Conservation (phyloP, 2,888 invertebrate genomes). For the Chrysotoxum bicinctum region DNA sequence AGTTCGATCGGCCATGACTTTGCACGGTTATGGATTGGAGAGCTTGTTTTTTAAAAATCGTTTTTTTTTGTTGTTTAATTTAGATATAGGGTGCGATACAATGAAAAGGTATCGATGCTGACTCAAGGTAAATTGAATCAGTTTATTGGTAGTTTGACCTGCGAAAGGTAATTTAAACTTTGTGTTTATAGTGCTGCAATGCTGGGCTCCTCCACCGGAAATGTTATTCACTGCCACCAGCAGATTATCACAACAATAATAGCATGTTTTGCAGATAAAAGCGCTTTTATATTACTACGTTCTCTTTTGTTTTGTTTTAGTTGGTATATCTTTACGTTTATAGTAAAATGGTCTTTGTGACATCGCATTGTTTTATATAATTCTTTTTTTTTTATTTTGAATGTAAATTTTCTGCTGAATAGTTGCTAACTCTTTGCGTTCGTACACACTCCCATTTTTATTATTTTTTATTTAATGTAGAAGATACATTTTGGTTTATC, state of each 20-base stretch:
- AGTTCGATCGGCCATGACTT: conserved; percentile 61
- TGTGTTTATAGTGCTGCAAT: background rate
- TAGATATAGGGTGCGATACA: conserved; percentile 18
- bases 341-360: background rate
- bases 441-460: background rate
- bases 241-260: conserved; percentile 1
- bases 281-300: background rate
- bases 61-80: background rate
- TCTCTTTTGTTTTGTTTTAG: background rate
- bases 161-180: conserved; percentile 60
- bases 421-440: background rate
- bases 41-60: conserved; percentile 24
- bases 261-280: conserved; percentile 15
- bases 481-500: background rate
- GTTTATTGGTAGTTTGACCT: conserved; percentile 58
- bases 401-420: background rate
- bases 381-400: background rate
- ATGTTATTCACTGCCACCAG: background rate
- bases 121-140: conserved; percentile 52
- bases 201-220: conserved; percentile 14
- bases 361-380: background rate
- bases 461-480: background rate
- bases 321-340: background rate
- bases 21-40: conserved; percentile 42
- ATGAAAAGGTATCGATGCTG: conserved; percentile 44